Evolutionary conservation across 2,888 invertebrate species (phyloP).

Genomic region (Ophion obscuratus): DNA sequence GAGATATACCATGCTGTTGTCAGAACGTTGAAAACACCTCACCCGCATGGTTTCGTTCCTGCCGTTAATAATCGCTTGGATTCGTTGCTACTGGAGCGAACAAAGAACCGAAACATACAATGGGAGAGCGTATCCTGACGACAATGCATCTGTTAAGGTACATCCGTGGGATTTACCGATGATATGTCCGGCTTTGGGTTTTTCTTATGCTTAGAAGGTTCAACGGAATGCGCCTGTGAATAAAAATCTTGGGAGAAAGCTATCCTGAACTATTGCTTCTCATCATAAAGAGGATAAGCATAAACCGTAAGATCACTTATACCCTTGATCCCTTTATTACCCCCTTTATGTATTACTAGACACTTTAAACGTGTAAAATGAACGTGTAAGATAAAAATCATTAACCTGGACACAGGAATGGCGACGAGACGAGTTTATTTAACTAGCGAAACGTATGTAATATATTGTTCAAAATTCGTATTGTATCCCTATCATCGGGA

Average conservation of each 20-base stretch:
- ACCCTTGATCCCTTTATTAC: not conserved
- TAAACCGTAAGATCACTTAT: not conserved
- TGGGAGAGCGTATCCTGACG: conserved; percentile 31
- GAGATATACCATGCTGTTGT: conserved; percentile 26
- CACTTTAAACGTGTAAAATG: not conserved
- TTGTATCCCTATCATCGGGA: too few species aligned
- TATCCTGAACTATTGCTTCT: conserved; percentile 24
- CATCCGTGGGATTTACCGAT: conserved; percentile 31
- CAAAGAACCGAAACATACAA: conserved; percentile 46
- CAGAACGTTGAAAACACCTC: conserved; percentile 28
- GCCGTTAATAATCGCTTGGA: conserved; percentile 6
- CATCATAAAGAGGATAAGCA: conserved; percentile 12
- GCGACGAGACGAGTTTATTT: too few species aligned
- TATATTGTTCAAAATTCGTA: too few species aligned
- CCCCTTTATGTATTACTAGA: not conserved
- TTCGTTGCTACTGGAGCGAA: conserved; percentile 17
- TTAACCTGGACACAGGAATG: too few species aligned
- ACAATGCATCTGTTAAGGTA: conserved; percentile 43
- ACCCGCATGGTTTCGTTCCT: not conserved
- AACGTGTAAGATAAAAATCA: not conserved
- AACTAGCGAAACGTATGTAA: too few species aligned
- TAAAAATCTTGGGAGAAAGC: conserved; percentile 16
- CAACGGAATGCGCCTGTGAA: not conserved
- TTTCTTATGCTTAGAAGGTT: conserved; percentile 46
- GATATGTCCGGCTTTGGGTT: conserved; percentile 29